Conservation (phyloP, 2,888 invertebrate genomes). For the Drosophila stalkeri region DNA sequence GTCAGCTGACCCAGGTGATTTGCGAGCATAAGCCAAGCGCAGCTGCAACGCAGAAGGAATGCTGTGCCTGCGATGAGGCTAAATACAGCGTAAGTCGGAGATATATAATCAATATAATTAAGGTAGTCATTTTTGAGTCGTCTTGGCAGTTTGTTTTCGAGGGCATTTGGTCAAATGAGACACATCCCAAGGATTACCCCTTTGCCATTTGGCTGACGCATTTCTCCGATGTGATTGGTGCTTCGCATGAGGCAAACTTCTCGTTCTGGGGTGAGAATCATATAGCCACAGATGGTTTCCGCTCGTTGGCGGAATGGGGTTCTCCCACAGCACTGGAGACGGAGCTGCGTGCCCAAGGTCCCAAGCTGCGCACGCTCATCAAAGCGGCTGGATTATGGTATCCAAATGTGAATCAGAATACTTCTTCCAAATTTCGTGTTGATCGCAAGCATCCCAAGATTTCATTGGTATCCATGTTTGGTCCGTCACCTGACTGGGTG, state of each 20-base stretch:
- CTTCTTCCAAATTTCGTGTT: constrained; percentile 92
- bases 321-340: constrained; percentile 94
- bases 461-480: constrained; percentile 95
- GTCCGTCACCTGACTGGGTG: constrained; percentile 99
- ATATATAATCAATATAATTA: not conserved
- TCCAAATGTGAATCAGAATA: constrained; percentile 94
- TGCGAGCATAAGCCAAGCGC: constrained; percentile 90
- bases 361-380: constrained; percentile 92
- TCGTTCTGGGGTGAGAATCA: constrained; percentile 96
- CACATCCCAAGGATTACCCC: constrained; percentile 98
- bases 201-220: constrained; percentile 95
- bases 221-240: constrained; percentile 98
- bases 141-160: constrained; percentile 90
- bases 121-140: not conserved
- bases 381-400: constrained; percentile 96
- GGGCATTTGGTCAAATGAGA: constrained; percentile 97
- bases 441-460: constrained; percentile 94
- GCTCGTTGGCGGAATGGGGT: constrained; percentile 90
- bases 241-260: constrained; percentile 94
- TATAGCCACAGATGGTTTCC: constrained; percentile 94
- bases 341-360: constrained; percentile 93
- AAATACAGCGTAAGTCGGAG: constrained; percentile 91
- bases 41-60: constrained; percentile 87
- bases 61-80: constrained; percentile 98
- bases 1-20: constrained; percentile 90